Conservation (phyloP, 2,113 vertebrate genomes). For the Lampris megalopsis region DNA sequence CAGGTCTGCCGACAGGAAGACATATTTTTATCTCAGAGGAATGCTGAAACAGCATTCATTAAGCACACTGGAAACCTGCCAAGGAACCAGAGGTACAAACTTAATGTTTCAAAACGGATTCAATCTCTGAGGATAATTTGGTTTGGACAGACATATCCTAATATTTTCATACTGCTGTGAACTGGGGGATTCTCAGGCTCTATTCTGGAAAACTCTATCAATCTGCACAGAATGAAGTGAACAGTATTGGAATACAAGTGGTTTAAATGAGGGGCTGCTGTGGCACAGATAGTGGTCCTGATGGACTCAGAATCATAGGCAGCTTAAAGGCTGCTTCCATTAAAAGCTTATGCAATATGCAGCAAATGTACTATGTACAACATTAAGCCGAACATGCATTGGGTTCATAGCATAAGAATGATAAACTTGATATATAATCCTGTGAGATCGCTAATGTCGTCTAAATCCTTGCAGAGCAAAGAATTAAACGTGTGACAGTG, state of each 20-base stretch:
- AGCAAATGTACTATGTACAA: not conserved
- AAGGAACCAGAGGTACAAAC: slow-evolving; percentile 15
- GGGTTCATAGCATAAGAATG: slow-evolving; percentile 17
- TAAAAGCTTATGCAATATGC: slow-evolving; percentile 3
- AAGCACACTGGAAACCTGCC: slow-evolving; percentile 21
- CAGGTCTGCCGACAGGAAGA: not conserved
- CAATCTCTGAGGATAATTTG: slow-evolving; percentile 24
- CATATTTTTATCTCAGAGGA: not conserved
- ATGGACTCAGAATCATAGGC: slow-evolving; percentile 6
- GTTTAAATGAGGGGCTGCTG: not conserved
- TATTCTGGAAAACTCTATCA: slow-evolving; percentile 15
- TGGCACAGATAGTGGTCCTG: not conserved
- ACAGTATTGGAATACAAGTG: not conserved
- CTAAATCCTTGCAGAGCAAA: not conserved
- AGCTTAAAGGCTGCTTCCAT: slow-evolving; percentile 13
- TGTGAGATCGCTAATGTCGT: not conserved
- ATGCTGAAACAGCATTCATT: slow-evolving; percentile 35
- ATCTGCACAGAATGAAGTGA: slow-evolving; percentile 8
- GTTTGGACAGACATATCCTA: not conserved
- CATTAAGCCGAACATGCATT: not conserved
- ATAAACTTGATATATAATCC: slow-evolving; percentile 9
- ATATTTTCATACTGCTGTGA: slow-evolving; percentile 24
- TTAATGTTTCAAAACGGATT: slow-evolving; percentile 37
- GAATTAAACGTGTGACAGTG: not conserved
- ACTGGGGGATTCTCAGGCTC: not conserved